phyloP scores from a whole-genome alignment of 1,140 invertebrate species.

The Lanistes nyassanus region DNA sequence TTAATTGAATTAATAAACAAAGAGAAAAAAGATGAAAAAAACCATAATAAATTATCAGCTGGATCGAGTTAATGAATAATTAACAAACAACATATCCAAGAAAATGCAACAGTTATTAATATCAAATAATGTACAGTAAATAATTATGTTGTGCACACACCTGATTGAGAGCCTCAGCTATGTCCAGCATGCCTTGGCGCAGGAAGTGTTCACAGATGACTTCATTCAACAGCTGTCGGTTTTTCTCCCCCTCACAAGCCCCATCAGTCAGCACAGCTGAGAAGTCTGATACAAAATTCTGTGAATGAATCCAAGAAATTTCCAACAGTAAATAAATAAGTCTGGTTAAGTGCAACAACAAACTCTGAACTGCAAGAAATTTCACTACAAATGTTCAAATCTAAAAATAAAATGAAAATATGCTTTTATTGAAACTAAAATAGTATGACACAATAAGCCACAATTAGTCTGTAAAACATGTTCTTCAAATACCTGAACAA shows the following conservation, averaged over 20 bases:
- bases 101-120: too few species aligned
- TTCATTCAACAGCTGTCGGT: conserved; percentile 86
- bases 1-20: too few species aligned
- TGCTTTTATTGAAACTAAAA: background rate
- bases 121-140: background rate
- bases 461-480: too few species aligned
- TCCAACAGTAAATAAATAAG: background rate
- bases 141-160: conserved; percentile 39
- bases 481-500: too few species aligned
- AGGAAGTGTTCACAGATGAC: conserved; percentile 98
- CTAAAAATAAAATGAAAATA: background rate
- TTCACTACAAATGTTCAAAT: background rate
- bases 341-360: background rate
- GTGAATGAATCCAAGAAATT: conserved; percentile 35
- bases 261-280: conserved; percentile 87
- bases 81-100: too few species aligned
- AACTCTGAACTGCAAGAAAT: background rate
- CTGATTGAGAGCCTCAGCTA: conserved; percentile 80
- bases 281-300: conserved; percentile 93
- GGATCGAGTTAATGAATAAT: too few species aligned
- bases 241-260: conserved; percentile 82
- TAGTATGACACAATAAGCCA: too few species aligned
- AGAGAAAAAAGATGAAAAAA: too few species aligned
- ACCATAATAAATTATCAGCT: too few species aligned
- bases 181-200: conserved; percentile 90